Conservation (phyloP, 1,140 invertebrate species). For the Drosophila ohnishii region DNA sequence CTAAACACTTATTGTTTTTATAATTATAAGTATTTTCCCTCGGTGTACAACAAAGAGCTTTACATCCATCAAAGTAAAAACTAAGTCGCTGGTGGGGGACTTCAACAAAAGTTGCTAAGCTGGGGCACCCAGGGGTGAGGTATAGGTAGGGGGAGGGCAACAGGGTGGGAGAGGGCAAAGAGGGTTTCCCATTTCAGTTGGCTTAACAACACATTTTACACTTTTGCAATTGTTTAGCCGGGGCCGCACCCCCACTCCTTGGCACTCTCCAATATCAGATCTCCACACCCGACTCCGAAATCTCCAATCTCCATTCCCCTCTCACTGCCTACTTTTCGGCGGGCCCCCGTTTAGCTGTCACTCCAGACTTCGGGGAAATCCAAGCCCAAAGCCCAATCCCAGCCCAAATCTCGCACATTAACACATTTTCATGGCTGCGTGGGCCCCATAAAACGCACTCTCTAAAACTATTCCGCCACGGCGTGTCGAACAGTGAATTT, state of each 20-base stretch:
- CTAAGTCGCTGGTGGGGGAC: slow-evolving; percentile 70
- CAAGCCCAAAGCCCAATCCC: slow-evolving; percentile 33
- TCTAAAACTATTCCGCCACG: slow-evolving; percentile 73
- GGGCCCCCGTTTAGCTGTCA: slow-evolving; percentile 37
- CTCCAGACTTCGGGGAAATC: slow-evolving; percentile 29
- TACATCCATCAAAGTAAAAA: slow-evolving; percentile 80
- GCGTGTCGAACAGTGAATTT: slow-evolving; percentile 73
- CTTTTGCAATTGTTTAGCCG: slow-evolving; percentile 75
- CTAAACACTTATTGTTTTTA: not conserved
- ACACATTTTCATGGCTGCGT: slow-evolving; percentile 60
- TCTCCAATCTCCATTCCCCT: slow-evolving; percentile 20
- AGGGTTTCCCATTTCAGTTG: slow-evolving; percentile 66
- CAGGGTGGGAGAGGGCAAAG: not conserved
- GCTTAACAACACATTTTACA: slow-evolving; percentile 82
- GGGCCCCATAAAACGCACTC: slow-evolving; percentile 69
- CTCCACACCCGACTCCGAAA: slow-evolving; percentile 1
- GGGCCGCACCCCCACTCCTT: slow-evolving; percentile 1
- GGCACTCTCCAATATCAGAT: not conserved
- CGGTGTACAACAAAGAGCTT: slow-evolving; percentile 62
- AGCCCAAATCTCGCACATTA: slow-evolving; percentile 72
- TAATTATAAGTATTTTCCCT: not conserved
- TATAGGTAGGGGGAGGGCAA: not conserved
- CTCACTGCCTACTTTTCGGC: slow-evolving; percentile 63
- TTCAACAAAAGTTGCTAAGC: slow-evolving; percentile 76
- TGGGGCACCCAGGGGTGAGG: not conserved